Base-by-base conservation (phyloP, 1,140 invertebrate genomes). In the Drosophila nigrodunni region DNA sequence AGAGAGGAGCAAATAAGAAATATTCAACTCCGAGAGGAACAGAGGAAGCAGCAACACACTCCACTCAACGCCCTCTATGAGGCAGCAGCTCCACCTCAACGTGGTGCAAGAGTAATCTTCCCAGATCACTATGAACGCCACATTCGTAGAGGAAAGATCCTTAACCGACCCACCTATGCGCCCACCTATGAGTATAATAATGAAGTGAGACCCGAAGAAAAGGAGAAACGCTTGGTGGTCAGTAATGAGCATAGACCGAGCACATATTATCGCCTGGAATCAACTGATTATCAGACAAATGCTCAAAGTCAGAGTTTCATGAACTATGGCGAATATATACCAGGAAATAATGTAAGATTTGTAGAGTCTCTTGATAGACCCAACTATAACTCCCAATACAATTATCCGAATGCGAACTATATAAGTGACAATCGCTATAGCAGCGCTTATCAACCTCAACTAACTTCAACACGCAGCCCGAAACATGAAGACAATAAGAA, bases 141-240 rank as follows among this genome's bases (percentile, higher is more conserved):
- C 39, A 91, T 91, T 52, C 80, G 90, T 9, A 71, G 65, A 5
- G 87, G 90, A 2, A 88, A 83, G 60, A 91, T 92, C 21, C 59
- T 92, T 5, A 90, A 82, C 21, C 59, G 76, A 35, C 90, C 90
- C 5, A 83, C 81, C 10, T 92, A 92, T 58, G 90, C 90, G 0
- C 78, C 82, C 61, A 82, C 62, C 59, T 91, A 82, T 39, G 79
- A 79, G 1, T 76, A 91, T 54, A 58, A 82, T 11, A 46, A 81
- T 47, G 50, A 54, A 15, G 50, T 37, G 3, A 52, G 4, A 15
- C 61, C 46, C 1, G 66, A 78, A 2, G 13, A 34, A 7, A 78
- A 91, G 50, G 76, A 90, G 54, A 80, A 91, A 44, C 78, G 74
- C 0, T 59, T 91, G 11, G 80, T 91, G 8, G 62, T 91, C 1